Evolutionary conservation across 2,113 vertebrate species (phyloP), one percentile per base, ranked within the genome.

Genomic region (Hemichromis elongatus): DNA sequence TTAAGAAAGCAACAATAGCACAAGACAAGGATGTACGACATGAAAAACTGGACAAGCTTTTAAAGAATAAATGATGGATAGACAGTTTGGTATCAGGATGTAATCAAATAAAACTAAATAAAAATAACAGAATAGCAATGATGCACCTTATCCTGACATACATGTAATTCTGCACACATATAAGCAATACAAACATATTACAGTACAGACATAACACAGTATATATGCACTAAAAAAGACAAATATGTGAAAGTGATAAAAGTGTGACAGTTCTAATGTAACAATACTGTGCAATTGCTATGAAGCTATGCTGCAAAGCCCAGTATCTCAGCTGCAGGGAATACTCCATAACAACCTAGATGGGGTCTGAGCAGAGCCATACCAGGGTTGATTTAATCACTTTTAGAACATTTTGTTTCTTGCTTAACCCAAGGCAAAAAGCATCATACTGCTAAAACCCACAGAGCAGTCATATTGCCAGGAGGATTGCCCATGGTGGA

Each of bases 371-470:
- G 85, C 73, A 83, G 83, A 86, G 66, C 86, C 78, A 93, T 88
- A 86, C 86, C 52, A 54, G 50, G 63, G 84, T 91, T 94, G 92
- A 93, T 95, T 93, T 93, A 91, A 94, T 95, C 89, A 92, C 92
- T 92, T 95, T 94, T 88, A 86, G 82, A 95, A 93, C 92, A 92
- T 93, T 94, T 92, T 93, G 90, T 94, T 93, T 91, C 92, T 91
- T 93, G 90, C 86, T 87, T 88, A 88, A 92, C 91, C 87, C 77
- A 88, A 59, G 90, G 93, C 89, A 50, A 91, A 92, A 81, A 53
- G 77, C 89, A 91, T 92, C 85, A 90, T 89, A 93, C 61, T 73
- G 89, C 79, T 42, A 89, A 93, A 92, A 91, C 90, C 87, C 91
- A 95, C 90, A 90, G 40, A 40, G 86, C 80, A 92, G 77, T 82